These are phyloP conservation scores for Cephus rjabovi DNA, from an alignment of 2,888 invertebrate genomes.

Conservation along the genomic window DNA sequence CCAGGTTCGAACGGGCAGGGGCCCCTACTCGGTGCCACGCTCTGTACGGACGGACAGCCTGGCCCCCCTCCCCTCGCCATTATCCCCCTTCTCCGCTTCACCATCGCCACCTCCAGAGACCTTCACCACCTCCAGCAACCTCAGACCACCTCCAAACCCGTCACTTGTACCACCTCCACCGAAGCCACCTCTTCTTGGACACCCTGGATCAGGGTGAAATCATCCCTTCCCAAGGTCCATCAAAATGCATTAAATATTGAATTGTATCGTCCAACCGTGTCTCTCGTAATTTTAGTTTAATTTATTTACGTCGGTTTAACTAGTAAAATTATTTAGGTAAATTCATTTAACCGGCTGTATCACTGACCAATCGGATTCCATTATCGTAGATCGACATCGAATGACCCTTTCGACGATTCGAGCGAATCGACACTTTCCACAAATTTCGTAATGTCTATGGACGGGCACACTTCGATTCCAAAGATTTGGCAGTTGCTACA, in stretches of 20 bases:
- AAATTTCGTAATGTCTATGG: neutral
- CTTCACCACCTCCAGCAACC: constrained; percentile 11
- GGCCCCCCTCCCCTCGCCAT: constrained; percentile 11
- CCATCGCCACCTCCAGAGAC: constrained; percentile 7
- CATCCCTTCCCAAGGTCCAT: neutral
- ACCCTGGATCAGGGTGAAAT: neutral
- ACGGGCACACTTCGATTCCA: neutral
- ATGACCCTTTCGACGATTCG: neutral
- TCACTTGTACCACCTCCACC: neutral
- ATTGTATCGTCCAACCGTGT: neutral
- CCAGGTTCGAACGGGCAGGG: constrained; percentile 43
- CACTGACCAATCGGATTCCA: neutral
- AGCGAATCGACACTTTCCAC: neutral
- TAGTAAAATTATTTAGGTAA: neutral
- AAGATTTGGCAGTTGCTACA: neutral
- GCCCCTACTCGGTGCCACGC: constrained; percentile 42
- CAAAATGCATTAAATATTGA: no score
- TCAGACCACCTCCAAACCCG: neutral
- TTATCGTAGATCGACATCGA: neutral
- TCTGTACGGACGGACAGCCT: constrained; percentile 14
- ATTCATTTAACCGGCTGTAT: neutral
- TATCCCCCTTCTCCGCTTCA: constrained; percentile 10
- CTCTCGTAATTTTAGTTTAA: neutral
- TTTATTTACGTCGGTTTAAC: neutral
- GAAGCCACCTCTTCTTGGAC: neutral